Evolutionary conservation across 2,113 vertebrate species (phyloP).

Genomic region (Ophiodon elongatus): DNA sequence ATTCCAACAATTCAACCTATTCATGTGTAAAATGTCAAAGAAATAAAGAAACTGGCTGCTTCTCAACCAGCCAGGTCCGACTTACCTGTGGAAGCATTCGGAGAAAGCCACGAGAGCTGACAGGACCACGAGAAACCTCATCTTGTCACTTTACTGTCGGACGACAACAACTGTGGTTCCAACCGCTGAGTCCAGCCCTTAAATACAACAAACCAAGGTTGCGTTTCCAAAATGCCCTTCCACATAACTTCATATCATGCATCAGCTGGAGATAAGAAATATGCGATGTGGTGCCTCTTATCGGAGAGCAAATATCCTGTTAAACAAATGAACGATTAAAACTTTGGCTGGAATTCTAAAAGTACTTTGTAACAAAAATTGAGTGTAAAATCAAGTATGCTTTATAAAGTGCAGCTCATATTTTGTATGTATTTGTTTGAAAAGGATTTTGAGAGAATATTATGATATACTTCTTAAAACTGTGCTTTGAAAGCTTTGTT

Average conservation of each 20-base stretch:
- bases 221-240: slow-evolving; percentile 40
- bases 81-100: slow-evolving; percentile 79
- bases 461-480: too few relatives aligned
- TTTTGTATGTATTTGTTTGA: background rate
- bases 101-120: slow-evolving; percentile 74
- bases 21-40: slow-evolving; percentile 25
- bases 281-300: slow-evolving; percentile 19
- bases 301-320: slow-evolving; percentile 18
- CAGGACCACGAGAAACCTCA: slow-evolving; percentile 79
- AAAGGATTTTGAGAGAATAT: background rate
- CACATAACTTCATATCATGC: slow-evolving; percentile 9
- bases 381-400: background rate
- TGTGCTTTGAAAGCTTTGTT: background rate
- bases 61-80: slow-evolving; percentile 31
- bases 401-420: background rate
- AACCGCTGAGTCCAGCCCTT: slow-evolving; percentile 39
- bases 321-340: slow-evolving; percentile 13
- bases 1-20: slow-evolving; percentile 1
- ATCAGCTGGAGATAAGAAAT: slow-evolving; percentile 46
- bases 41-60: background rate
- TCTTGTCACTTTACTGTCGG: slow-evolving; percentile 49
- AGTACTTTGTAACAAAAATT: background rate
- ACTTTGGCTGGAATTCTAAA: background rate
- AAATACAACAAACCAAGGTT: slow-evolving; percentile 57
- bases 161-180: slow-evolving; percentile 16